Percentiles rank a stretch among this genome's conserved stretches.
Conservation (phyloP, 1,140 invertebrate genomes). For the Sinella curviseta region DNA sequence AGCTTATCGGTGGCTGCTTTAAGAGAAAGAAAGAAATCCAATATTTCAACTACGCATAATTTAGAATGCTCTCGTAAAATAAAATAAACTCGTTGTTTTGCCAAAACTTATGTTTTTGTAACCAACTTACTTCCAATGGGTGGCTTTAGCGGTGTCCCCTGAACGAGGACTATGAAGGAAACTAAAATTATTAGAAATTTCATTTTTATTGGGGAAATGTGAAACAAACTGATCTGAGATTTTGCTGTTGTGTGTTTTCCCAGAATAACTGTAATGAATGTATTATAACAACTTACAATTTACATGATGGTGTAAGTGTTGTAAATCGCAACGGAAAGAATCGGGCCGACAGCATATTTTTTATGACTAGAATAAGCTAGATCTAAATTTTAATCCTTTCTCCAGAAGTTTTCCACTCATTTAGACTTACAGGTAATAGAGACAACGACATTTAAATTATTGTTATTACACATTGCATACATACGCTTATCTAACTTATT, state of each 20-base stretch:
- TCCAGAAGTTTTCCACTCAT: neutral
- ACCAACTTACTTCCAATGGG: neutral
- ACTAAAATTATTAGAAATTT: neutral
- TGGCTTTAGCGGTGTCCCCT: neutral
- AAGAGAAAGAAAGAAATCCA: conserved; percentile 8
- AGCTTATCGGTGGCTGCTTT: neutral
- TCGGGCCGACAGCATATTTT: neutral
- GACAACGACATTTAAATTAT: neutral
- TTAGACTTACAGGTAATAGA: neutral
- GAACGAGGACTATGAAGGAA: neutral
- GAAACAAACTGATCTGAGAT: neutral
- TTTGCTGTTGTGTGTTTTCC: neutral
- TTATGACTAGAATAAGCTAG: neutral
- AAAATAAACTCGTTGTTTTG: neutral
- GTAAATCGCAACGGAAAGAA: too few relatives aligned
- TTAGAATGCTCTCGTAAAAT: neutral
- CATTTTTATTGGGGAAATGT: conserved; percentile 3
- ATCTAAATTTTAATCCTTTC: neutral
- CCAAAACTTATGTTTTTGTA: neutral
- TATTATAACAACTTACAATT: too few relatives aligned
- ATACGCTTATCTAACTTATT: neutral
- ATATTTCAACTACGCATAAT: conserved; percentile 1
- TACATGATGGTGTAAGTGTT: too few relatives aligned
- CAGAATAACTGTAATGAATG: neutral
- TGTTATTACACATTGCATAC: neutral